Percentiles rank a stretch among this genome's conserved stretches.
These are phyloP conservation scores for Raja brachyura DNA, from an alignment of 2,113 vertebrate genomes.

Conservation along the genomic window DNA sequence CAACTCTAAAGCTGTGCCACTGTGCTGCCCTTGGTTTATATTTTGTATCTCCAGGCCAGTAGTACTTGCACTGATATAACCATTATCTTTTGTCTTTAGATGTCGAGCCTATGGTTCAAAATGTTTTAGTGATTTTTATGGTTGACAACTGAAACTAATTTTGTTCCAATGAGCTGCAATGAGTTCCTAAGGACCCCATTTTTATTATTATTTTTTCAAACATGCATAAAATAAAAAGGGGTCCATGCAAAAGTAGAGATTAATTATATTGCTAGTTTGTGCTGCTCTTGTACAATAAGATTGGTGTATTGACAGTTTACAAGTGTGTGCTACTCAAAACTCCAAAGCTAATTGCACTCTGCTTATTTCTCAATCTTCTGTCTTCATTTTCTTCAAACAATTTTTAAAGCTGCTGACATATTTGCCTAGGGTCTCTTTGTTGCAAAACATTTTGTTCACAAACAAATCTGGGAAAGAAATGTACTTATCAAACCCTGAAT, in stretches of 20 bases:
- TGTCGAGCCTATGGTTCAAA: not conserved
- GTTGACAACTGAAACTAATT: not conserved
- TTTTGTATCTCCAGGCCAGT: not conserved
- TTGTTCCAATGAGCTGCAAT: not conserved
- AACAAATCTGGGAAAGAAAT: not conserved
- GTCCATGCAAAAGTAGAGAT: no score
- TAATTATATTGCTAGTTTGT: no score
- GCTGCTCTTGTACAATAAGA: not conserved
- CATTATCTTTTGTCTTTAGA: not conserved
- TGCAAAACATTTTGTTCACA: not conserved
- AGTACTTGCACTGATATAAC: not conserved
- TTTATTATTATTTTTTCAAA: not conserved
- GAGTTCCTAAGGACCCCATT: not conserved
- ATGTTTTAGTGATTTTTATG: not conserved
- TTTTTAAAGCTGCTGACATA: not conserved
- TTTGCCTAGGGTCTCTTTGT: not conserved
- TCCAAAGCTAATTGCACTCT: not conserved
- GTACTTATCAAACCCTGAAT: not conserved
- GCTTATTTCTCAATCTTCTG: not conserved
- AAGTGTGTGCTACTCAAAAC: not conserved
- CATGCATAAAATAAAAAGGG: not conserved
- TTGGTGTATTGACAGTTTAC: not conserved
- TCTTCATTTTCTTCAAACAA: not conserved
- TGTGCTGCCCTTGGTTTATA: not conserved
- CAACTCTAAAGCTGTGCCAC: no score